Base-by-base conservation (phyloP, 2,797 vertebrate genomes). In the Diplodus puntazzo region DNA sequence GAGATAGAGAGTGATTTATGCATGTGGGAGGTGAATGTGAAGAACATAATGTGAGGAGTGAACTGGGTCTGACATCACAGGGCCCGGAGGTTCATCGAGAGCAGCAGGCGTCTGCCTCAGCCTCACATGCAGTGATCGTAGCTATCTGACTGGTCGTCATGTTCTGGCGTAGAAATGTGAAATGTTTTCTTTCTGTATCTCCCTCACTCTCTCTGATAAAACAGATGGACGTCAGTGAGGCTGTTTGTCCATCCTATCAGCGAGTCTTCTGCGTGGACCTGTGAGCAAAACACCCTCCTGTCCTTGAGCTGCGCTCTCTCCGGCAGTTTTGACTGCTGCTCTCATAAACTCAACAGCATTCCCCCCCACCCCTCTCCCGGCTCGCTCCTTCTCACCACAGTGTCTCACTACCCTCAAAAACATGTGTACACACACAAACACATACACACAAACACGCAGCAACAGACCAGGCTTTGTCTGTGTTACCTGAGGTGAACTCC, bases 401-500 rank as follows among this genome's bases (percentile, higher is more conserved):
- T n/a, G 23, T 62, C 52, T 77, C 20, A 5, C 57, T 57, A 64
- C 64, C 17, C 65, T 57, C 73, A 45, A 34, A 45, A 65, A 80
- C 73, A 30, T 69, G 25, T 53, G 75, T 64, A 65, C 57, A 73
- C 85, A 72, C 72, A 79, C 57, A 58, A 45, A 77, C 60, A 69
- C 46, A 64, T 21, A 49, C 63, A 76, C 75, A 73, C 85, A 89
- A 82, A 79, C 83, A 75, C 81, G 64, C 50, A 80, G 61, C 73
- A 81, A 94, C 88, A 93, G 81, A 84, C 76, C 50, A 2, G 67
- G 80, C 92, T 92, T 90, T 94, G 92, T 93, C 69, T 64, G 52
- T 55, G 20, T 94, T 88, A 94, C 91, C 94, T 94, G 89, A 80
- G 50, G 27, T 93, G 88, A 94, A 94, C 92, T 91, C 87, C 71